A percentile compares a stretch with the other conserved stretches of the same genome.
Conservation (phyloP, 2,113 vertebrate genomes). For the Lutjanus erythropterus region DNA sequence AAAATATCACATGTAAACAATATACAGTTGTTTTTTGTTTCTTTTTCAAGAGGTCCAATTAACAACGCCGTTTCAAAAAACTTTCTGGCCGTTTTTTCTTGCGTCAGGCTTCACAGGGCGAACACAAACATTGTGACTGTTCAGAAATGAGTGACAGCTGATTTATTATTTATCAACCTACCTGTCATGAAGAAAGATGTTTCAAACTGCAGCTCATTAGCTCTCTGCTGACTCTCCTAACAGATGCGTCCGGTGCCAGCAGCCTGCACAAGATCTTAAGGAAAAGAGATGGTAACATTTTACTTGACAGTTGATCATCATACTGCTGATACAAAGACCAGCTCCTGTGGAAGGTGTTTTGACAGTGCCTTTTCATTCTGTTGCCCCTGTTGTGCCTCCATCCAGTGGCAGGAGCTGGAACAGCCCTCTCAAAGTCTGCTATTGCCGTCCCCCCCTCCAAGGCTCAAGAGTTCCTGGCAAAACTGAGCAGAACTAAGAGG, state of each 20-base stretch:
- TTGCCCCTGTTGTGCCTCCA: slow-evolving; percentile 30
- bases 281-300: slow-evolving; percentile 85
- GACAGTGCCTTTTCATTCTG: not conserved
- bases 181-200: not conserved
- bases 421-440: slow-evolving; percentile 25
- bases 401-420: slow-evolving; percentile 62
- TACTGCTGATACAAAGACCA: not conserved
- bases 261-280: slow-evolving; percentile 88
- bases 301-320: not conserved
- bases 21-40: no score
- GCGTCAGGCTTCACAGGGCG: no score
- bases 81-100: no score
- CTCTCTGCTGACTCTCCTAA: slow-evolving; percentile 36
- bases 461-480: slow-evolving; percentile 91
- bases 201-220: slow-evolving; percentile 10
- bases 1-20: no score
- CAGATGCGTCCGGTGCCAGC: slow-evolving; percentile 87
- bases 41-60: no score
- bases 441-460: slow-evolving; percentile 82
- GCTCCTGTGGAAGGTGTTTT: not conserved
- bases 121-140: not conserved
- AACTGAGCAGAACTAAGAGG: slow-evolving; percentile 87
- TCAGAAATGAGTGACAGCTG: not conserved
- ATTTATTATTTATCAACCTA: not conserved
- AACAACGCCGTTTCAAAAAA: no score